A percentile compares a stretch with the other conserved stretches of the same genome.
phyloP scores from a whole-genome alignment of 2,888 invertebrate species.

The Spialia ferax region DNA sequence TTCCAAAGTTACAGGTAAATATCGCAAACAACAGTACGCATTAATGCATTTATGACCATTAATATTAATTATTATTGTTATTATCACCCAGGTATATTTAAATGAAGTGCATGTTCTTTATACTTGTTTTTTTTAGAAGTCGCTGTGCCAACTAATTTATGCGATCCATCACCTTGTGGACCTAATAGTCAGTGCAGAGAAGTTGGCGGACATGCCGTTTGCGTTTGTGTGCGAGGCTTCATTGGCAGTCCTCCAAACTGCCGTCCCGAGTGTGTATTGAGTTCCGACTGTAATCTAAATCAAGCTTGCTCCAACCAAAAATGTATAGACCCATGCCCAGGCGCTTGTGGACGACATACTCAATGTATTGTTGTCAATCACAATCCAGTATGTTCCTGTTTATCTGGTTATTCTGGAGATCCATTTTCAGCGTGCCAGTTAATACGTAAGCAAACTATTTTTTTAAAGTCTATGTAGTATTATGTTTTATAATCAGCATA shows the following conservation, averaged over 20 bases:
- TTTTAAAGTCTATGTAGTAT: too few relatives aligned
- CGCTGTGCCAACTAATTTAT: slow-evolving; percentile 59
- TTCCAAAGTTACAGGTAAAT: slow-evolving; percentile 64
- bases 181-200: slow-evolving; percentile 91
- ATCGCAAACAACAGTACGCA: background rate
- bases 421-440: slow-evolving; percentile 89
- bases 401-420: slow-evolving; percentile 89
- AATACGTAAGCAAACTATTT: slow-evolving; percentile 66
- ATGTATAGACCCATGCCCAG: slow-evolving; percentile 92
- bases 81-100: too few relatives aligned
- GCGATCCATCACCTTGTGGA: slow-evolving; percentile 87
- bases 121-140: slow-evolving; percentile 57
- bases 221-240: slow-evolving; percentile 90
- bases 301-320: slow-evolving; percentile 92
- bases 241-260: slow-evolving; percentile 91
- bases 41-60: too few relatives aligned
- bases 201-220: slow-evolving; percentile 89
- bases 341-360: slow-evolving; percentile 89
- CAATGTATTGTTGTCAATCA: slow-evolving; percentile 88
- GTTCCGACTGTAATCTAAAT: slow-evolving; percentile 90
- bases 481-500: too few relatives aligned
- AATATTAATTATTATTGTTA: too few relatives aligned
- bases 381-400: slow-evolving; percentile 89
- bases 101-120: background rate
- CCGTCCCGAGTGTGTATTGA: slow-evolving; percentile 92